These are phyloP conservation scores for Diorhabda carinulata DNA, from an alignment of 1,140 invertebrate species.

Conservation along the genomic window DNA sequence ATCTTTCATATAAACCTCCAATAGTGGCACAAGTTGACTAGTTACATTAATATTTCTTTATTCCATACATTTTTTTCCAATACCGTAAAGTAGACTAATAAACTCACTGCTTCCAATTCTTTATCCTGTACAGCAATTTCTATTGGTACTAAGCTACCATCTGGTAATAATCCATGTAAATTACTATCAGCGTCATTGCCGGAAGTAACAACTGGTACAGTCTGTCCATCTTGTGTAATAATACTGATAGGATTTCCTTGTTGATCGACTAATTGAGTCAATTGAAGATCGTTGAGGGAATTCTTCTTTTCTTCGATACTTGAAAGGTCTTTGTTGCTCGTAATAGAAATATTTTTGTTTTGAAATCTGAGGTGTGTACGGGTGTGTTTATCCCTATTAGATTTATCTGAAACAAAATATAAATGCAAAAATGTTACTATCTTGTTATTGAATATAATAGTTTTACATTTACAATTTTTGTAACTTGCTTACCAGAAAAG, in stretches of 20 bases:
- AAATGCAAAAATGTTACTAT: no score
- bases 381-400: conserved; percentile 64
- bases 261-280: conserved; percentile 59
- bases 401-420: conserved; percentile 49
- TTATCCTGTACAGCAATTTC: conserved; percentile 21
- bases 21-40: no score
- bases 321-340: neutral
- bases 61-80: no score
- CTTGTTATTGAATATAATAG: no score
- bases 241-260: conserved; percentile 65
- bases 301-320: no score
- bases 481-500: conserved; percentile 52
- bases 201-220: conserved; percentile 53
- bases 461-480: no score
- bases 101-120: conserved; percentile 3
- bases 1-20: no score
- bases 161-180: conserved; percentile 53
- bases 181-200: conserved; percentile 47
- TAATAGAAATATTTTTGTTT: neutral
- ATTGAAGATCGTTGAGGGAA: conserved; percentile 15
- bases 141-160: conserved; percentile 50
- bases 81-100: no score
- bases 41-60: no score
- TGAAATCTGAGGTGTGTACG: conserved; percentile 3
- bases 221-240: conserved; percentile 61